phyloP scores from a whole-genome alignment of 2,797 vertebrate species.

The Chelidonichthys spinosus region DNA sequence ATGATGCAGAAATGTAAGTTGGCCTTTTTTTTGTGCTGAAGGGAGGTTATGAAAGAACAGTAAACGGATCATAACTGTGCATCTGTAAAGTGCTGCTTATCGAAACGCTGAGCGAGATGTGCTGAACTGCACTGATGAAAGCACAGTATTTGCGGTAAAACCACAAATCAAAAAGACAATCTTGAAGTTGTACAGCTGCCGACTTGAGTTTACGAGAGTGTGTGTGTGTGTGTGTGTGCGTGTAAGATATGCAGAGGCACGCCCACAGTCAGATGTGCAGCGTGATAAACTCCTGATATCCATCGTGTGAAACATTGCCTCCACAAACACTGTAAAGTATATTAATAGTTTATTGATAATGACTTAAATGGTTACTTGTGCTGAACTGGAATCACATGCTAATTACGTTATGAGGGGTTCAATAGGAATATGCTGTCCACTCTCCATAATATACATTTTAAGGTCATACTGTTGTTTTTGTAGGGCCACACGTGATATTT shows the following conservation, averaged over 20 bases:
- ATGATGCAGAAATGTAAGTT: not conserved
- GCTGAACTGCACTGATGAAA: not conserved
- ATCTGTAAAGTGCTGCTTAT: not conserved
- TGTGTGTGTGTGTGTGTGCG: not conserved
- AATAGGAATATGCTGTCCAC: not conserved
- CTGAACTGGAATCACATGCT: not conserved
- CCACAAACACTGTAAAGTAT: not conserved
- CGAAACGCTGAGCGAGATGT: not conserved
- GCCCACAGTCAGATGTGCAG: constrained; percentile 3
- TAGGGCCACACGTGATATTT: not conserved
- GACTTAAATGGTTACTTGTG: not conserved
- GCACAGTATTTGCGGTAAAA: constrained; percentile 11
- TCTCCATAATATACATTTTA: not conserved
- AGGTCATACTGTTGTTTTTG: not conserved
- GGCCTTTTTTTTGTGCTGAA: not conserved
- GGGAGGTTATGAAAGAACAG: not conserved
- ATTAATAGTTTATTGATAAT: not conserved
- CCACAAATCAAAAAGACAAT: constrained; percentile 26
- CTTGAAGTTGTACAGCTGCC: constrained; percentile 18
- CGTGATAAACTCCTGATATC: constrained; percentile 12
- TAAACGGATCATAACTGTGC: not conserved
- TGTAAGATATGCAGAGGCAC: constrained; percentile 9
- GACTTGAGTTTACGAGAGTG: not conserved
- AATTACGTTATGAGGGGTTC: not conserved
- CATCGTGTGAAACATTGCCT: constrained; percentile 24